These are phyloP conservation scores for Procambarus clarkii DNA, from an alignment of 1,140 invertebrate genomes.

Conservation along the genomic window DNA sequence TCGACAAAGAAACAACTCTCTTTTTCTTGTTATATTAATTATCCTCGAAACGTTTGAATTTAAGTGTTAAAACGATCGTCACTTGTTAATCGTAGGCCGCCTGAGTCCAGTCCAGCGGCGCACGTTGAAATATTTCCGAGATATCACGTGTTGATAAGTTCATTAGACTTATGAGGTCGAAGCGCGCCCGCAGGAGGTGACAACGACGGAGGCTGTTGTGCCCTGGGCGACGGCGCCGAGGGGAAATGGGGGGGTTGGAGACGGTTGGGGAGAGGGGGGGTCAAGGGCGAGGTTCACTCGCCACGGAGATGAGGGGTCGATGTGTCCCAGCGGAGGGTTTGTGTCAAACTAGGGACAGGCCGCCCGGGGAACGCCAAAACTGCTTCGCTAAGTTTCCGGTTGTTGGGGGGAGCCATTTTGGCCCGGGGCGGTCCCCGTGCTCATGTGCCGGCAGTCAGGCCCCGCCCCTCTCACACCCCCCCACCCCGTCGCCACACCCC, in stretches of 20 bases:
- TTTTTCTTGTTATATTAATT: too few species aligned
- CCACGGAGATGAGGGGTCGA: slow-evolving; percentile 43
- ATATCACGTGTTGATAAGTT: slow-evolving; percentile 19
- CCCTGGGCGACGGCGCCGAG: slow-evolving; percentile 1
- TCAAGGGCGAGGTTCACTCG: slow-evolving; percentile 30
- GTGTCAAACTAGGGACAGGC: slow-evolving; percentile 69
- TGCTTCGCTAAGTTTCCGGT: slow-evolving; percentile 70
- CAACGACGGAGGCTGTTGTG: background rate
- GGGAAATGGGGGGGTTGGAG: background rate
- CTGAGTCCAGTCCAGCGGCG: background rate
- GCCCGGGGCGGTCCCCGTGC: slow-evolving; percentile 63
- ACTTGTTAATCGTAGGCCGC: too few species aligned
- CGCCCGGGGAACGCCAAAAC: slow-evolving; percentile 69
- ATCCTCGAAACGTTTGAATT: too few species aligned
- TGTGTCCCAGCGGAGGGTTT: slow-evolving; percentile 66
- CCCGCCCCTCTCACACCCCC: slow-evolving; percentile 40
- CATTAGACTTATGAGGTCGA: background rate
- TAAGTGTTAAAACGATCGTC: too few species aligned
- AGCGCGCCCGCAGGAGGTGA: background rate
- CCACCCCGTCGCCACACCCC: background rate
- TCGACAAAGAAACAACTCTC: too few species aligned
- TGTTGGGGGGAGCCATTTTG: slow-evolving; percentile 68
- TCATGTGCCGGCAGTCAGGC: slow-evolving; percentile 61
- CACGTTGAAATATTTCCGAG: background rate
- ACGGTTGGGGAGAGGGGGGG: background rate